Conservation (phyloP, 2,797 vertebrate species). For the Arnoldichthys spilopterus region DNA sequence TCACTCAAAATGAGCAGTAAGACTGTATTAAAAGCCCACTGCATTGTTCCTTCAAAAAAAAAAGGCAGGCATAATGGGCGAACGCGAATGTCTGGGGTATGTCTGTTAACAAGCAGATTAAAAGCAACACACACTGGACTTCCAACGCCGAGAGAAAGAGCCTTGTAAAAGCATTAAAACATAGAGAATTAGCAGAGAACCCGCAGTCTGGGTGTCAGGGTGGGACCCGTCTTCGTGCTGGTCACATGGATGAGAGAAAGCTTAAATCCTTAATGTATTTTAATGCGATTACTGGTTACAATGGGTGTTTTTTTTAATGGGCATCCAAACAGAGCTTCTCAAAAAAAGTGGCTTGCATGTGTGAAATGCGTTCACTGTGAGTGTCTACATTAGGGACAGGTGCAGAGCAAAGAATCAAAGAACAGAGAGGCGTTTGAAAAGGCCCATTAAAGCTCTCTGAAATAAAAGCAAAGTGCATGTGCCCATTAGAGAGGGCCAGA, state of each 20-base stretch:
- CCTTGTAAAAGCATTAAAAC: slow-evolving; percentile 63
- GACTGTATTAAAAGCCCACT: slow-evolving; percentile 64
- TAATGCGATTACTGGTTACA: slow-evolving; percentile 65
- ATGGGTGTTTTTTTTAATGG: slow-evolving; percentile 54
- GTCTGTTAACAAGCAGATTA: slow-evolving; percentile 46
- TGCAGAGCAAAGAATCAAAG: slow-evolving; percentile 36
- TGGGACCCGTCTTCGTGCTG: slow-evolving; percentile 50
- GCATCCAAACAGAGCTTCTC: slow-evolving; percentile 36
- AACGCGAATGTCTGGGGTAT: slow-evolving; percentile 27
- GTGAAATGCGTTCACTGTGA: slow-evolving; percentile 9
- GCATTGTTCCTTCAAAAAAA: slow-evolving; percentile 62
- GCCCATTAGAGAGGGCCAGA: slow-evolving; percentile 31
- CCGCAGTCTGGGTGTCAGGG: slow-evolving; percentile 60
- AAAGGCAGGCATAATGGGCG: slow-evolving; percentile 30
- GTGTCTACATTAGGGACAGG: slow-evolving; percentile 29
- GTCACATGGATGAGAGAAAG: slow-evolving; percentile 50
- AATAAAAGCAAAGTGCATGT: slow-evolving; percentile 36
- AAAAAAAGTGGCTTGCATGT: slow-evolving; percentile 6
- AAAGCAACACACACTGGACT: slow-evolving; percentile 39
- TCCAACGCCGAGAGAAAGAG: slow-evolving; percentile 56
- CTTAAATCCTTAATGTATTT: slow-evolving; percentile 61
- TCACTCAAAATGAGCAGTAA: slow-evolving; percentile 58
- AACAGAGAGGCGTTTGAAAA: slow-evolving; percentile 21
- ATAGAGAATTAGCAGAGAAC: slow-evolving; percentile 61
- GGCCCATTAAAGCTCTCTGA: slow-evolving; percentile 34